phyloP scores from a whole-genome alignment of 1,140 invertebrate species.

The Marisa cornuarietis region DNA sequence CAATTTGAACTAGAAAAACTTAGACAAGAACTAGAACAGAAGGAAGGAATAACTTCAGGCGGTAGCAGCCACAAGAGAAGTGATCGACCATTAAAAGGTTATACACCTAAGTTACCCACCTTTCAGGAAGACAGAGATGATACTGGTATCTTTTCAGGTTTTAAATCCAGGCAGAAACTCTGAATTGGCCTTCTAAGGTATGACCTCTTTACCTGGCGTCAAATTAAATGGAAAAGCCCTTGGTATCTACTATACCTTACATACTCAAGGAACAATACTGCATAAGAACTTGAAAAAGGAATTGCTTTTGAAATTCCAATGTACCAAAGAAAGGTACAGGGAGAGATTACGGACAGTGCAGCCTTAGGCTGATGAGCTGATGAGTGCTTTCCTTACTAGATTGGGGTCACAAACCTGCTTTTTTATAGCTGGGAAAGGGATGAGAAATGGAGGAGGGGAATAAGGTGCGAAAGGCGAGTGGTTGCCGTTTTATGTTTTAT shows the following conservation, averaged over 20 bases:
- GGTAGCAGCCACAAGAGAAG: too few species aligned
- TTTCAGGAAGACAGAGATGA: slow-evolving; percentile 6
- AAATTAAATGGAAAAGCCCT: background rate
- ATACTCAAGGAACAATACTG: background rate
- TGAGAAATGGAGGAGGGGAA: too few species aligned
- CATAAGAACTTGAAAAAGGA: background rate
- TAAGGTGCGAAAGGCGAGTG: too few species aligned
- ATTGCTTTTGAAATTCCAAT: background rate
- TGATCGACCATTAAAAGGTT: too few species aligned
- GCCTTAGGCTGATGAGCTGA: background rate
- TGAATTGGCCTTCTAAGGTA: background rate
- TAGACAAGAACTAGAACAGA: too few species aligned
- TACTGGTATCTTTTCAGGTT: background rate
- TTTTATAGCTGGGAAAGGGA: too few species aligned
- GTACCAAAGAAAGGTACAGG: background rate
- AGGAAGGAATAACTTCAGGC: too few species aligned
- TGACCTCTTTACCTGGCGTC: background rate
- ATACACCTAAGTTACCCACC: background rate
- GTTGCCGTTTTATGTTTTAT: too few species aligned
- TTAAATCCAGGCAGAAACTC: background rate
- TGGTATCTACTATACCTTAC: background rate
- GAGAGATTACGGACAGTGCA: background rate
- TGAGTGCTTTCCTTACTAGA: background rate
- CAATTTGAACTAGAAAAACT: too few species aligned
- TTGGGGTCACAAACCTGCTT: too few species aligned